These are phyloP conservation scores for Eulacestoma nigropectus DNA, from an alignment of 2,113 vertebrate genomes.

Conservation along the genomic window DNA sequence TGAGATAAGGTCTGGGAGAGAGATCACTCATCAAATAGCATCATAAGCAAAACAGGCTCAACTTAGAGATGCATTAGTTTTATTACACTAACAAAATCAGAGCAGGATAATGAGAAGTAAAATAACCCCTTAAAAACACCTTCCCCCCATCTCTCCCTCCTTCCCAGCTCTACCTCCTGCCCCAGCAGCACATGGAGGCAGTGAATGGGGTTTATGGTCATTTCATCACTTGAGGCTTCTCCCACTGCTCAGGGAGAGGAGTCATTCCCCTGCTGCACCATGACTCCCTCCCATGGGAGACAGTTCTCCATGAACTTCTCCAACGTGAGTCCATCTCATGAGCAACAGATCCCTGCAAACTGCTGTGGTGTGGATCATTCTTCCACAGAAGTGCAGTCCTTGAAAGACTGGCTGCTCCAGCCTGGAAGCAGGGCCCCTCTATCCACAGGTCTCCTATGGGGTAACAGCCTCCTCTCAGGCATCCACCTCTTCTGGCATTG, in stretches of 20 bases:
- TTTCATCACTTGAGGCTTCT: neutral
- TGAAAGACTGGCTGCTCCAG: neutral
- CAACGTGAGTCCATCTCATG: rapidly evolving
- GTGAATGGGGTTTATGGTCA: neutral
- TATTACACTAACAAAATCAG: neutral
- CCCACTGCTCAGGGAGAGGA: neutral
- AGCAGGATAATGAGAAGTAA: neutral
- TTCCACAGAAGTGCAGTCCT: neutral
- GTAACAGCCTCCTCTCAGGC: neutral
- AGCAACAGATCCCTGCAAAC: neutral
- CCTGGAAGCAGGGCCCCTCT: neutral
- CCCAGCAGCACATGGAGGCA: neutral
- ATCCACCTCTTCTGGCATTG: too few relatives aligned
- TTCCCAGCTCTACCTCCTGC: neutral
- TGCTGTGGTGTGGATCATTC: neutral
- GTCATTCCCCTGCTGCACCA: neutral
- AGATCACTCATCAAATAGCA: neutral
- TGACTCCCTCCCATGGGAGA: neutral
- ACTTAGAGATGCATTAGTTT: neutral
- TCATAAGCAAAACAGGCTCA: neutral
- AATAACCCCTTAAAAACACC: neutral
- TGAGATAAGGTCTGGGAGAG: neutral
- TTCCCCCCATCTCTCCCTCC: neutral
- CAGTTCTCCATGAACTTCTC: neutral
- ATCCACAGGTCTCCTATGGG: rapidly evolving